Conservation (phyloP, 1,140 invertebrate genomes). For the Bicyclus anynana region DNA sequence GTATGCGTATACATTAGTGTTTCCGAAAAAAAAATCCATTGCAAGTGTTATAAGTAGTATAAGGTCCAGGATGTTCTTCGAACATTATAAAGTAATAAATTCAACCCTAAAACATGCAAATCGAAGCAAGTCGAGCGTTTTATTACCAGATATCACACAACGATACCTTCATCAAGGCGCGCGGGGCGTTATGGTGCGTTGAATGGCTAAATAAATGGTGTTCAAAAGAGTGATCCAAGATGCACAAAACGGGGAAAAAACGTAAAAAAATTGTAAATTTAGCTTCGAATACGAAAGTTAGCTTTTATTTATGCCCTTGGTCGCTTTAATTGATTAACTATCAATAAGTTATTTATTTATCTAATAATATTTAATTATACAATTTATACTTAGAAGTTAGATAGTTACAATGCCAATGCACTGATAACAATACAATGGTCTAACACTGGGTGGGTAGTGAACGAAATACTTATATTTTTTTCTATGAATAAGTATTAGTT, state of each 20-base stretch:
- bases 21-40: too few relatives aligned
- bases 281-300: constrained; percentile 55
- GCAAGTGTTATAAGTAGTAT: too few relatives aligned
- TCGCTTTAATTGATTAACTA: neutral
- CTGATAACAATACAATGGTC: too few relatives aligned
- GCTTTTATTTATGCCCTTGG: constrained; percentile 63
- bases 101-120: constrained; percentile 37
- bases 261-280: constrained; percentile 69
- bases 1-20: too few relatives aligned
- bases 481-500: too few relatives aligned
- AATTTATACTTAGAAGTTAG: too few relatives aligned
- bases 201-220: constrained; percentile 62
- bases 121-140: constrained; percentile 41
- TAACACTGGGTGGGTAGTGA: too few relatives aligned
- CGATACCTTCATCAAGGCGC: constrained; percentile 59
- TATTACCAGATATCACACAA: constrained; percentile 62
- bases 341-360: neutral
- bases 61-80: neutral
- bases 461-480: too few relatives aligned
- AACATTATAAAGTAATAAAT: constrained; percentile 31
- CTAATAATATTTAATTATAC: too few relatives aligned
- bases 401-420: too few relatives aligned
- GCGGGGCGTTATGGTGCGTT: constrained; percentile 24
- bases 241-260: constrained; percentile 62
- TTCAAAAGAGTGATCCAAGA: constrained; percentile 70